A percentile compares a stretch with the other conserved stretches of the same genome.
Evolutionary conservation across 1,140 invertebrate genomes (phyloP).

Genomic region (Caenorhabditis latens): DNA sequence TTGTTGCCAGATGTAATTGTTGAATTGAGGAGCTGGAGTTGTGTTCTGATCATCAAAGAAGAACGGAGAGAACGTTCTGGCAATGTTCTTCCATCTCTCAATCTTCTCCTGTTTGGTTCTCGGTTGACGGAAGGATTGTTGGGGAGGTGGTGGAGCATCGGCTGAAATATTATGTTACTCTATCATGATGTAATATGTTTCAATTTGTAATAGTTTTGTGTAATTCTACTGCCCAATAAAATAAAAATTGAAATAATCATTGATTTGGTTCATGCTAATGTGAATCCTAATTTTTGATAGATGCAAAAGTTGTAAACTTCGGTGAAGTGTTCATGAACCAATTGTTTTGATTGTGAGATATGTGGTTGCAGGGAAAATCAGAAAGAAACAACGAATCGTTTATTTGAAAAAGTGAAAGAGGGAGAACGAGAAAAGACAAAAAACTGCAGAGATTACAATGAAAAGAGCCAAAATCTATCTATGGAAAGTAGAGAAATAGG

Average conservation of each 20-base stretch:
- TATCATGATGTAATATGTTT: no score
- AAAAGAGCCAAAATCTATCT: not conserved
- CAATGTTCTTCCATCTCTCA: constrained; percentile 26
- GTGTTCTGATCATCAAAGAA: not conserved
- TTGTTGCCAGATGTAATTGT: constrained; percentile 37
- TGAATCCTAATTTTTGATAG: no score
- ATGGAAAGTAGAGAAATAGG: not conserved
- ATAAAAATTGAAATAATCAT: no score
- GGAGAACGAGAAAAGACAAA: not conserved
- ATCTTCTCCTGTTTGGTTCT: constrained; percentile 14
- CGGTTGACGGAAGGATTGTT: not conserved
- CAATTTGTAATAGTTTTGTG: no score
- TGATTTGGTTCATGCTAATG: no score
- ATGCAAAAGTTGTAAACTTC: no score
- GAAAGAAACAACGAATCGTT: not conserved
- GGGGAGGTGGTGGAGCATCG: not conserved
- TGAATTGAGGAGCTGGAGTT: constrained; percentile 21
- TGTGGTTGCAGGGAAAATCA: not conserved
- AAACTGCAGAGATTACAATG: not conserved
- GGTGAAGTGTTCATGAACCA: no score
- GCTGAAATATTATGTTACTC: not conserved
- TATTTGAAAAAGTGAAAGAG: constrained; percentile 11
- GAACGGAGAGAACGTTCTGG: constrained; percentile 35
- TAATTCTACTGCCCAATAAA: no score
- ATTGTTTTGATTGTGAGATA: no score